These are phyloP conservation scores for Crambe crambe DNA, from an alignment of 37 sponge, comb jelly and placozoan species.

Conservation along the genomic window DNA sequence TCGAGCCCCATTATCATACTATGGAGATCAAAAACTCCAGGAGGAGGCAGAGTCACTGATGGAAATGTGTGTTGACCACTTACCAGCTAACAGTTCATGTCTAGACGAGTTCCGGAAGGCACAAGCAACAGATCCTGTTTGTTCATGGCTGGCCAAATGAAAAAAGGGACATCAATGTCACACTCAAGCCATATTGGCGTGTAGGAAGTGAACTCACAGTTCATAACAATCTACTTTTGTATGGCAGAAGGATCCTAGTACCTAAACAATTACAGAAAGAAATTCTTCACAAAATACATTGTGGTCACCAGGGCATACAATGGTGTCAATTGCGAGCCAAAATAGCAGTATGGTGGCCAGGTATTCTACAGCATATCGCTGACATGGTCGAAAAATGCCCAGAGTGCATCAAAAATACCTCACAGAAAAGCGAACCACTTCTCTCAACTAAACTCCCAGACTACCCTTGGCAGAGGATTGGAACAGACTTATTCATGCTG, in stretches of 20 bases:
- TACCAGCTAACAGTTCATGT: background rate
- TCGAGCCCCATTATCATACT: conserved; percentile 14
- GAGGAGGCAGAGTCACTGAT: conserved; percentile 6
- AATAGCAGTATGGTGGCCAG: conserved; percentile 55
- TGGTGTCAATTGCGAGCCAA: conserved; percentile 14
- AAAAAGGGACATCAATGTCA: background rate
- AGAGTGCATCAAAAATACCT: background rate
- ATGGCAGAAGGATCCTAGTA: conserved; percentile 10
- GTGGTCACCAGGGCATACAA: conserved; percentile 44
- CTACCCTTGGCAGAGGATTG: conserved; percentile 50
- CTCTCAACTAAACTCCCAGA: conserved; percentile 35
- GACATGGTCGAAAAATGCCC: conserved; percentile 7
- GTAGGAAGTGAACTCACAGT: background rate
- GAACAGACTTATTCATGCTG: conserved; percentile 27
- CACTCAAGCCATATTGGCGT: conserved; percentile 38
- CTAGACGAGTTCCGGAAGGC: background rate
- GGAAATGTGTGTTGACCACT: background rate
- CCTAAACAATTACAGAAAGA: conserved; percentile 21
- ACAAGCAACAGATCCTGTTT: background rate
- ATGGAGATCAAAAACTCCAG: background rate
- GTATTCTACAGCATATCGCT: conserved; percentile 12
- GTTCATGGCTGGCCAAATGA: conserved; percentile 17
- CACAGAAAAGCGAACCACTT: conserved; percentile 11
- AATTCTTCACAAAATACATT: conserved; percentile 38
- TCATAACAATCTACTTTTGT: conserved; percentile 4